A percentile compares a stretch with the other conserved stretches of the same genome.
Evolutionary conservation across 2,797 vertebrate species (phyloP).

Genomic region (Leucoraja ocellata): DNA sequence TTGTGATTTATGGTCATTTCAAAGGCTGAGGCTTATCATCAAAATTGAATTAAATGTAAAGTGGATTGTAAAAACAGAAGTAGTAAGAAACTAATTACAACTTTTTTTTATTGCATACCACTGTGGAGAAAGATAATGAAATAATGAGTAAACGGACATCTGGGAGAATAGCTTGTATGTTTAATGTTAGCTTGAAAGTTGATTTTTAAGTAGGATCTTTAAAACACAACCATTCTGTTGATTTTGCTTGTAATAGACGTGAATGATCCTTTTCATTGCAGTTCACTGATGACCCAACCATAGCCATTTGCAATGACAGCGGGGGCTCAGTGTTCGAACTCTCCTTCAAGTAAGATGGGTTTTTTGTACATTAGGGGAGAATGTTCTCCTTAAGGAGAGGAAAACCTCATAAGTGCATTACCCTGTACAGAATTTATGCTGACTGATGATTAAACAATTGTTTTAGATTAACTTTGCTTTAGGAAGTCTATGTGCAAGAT

Average conservation of each 20-base stretch:
- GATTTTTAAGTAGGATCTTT: not conserved
- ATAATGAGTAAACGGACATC: not conserved
- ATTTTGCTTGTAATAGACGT: not conserved
- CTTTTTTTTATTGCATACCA: not conserved
- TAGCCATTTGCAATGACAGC: conserved; percentile 93
- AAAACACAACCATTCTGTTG: not conserved
- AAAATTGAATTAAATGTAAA: not conserved
- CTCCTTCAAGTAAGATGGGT: conserved; percentile 77
- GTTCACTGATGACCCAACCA: conserved; percentile 94
- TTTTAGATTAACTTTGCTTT: not conserved
- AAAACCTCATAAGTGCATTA: not conserved
- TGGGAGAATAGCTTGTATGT: not conserved
- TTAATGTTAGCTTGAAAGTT: not conserved
- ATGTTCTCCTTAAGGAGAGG: no score
- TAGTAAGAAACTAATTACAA: not conserved
- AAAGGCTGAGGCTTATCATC: not conserved
- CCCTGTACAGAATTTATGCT: not conserved
- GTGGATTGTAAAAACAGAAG: not conserved
- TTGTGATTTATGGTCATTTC: not conserved
- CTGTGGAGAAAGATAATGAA: not conserved
- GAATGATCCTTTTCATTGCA: conserved; percentile 49
- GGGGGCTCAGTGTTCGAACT: conserved; percentile 95
- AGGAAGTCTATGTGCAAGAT: not conserved
- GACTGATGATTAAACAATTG: not conserved
- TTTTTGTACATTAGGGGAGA: not conserved